Evolutionary conservation across 2,888 invertebrate genomes (phyloP).

Genomic region (Amphipyra berbera): DNA sequence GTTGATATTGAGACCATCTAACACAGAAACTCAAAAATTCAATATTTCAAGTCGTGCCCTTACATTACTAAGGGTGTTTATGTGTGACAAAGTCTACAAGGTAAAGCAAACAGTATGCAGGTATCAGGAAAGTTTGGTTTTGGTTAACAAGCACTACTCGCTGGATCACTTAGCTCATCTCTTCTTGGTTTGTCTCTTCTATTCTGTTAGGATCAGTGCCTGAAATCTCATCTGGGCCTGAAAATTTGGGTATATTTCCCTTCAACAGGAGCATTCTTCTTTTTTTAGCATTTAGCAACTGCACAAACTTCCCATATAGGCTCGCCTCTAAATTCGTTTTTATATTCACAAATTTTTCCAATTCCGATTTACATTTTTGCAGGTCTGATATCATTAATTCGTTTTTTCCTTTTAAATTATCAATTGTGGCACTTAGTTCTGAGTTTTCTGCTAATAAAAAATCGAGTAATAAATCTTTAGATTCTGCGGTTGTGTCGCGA

Average conservation of each 20-base stretch:
- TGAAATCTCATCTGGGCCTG: conserved; percentile 18
- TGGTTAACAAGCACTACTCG: background rate
- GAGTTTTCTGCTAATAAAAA: conserved; percentile 71
- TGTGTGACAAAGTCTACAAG: background rate
- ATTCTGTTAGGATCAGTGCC: conserved; percentile 3
- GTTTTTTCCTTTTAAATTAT: conserved; percentile 53
- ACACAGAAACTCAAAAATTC: too few species aligned
- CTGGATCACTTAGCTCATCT: background rate
- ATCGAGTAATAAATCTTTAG: conserved; percentile 72
- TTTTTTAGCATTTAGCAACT: conserved; percentile 80
- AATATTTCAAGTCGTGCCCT: too few species aligned
- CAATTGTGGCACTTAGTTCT: conserved; percentile 58
- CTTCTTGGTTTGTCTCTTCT: background rate
- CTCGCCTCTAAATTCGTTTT: conserved; percentile 72
- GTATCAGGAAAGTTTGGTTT: background rate
- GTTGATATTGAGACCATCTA: too few species aligned
- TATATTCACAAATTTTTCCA: conserved; percentile 70
- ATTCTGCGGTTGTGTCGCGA: conserved; percentile 50
- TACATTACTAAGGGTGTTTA: too few species aligned
- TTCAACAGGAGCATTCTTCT: conserved; percentile 76
- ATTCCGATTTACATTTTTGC: conserved; percentile 67
- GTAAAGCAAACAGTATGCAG: background rate
- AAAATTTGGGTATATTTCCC: conserved; percentile 66
- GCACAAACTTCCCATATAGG: conserved; percentile 80
- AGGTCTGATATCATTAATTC: conserved; percentile 62